Percentiles rank a stretch among this genome's conserved stretches.
These are phyloP conservation scores for Hydraecia micacea DNA, from an alignment of 2,888 invertebrate genomes.

Conservation along the genomic window DNA sequence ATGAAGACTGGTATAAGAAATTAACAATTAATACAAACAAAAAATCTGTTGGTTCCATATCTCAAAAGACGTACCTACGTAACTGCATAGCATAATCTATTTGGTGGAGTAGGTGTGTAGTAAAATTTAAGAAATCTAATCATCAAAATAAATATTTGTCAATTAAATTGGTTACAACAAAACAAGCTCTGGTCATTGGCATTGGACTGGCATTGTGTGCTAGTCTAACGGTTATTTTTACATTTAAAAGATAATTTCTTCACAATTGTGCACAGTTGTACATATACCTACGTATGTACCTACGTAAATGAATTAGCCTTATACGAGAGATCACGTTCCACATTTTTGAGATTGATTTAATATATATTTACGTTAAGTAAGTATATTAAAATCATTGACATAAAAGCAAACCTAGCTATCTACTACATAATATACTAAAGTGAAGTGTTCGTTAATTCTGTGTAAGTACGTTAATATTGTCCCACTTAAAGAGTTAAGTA, in stretches of 20 bases:
- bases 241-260: slow-evolving; percentile 61
- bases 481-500: slow-evolving; percentile 26
- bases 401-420: slow-evolving; percentile 5
- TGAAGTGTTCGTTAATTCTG: neutral
- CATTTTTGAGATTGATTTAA: neutral
- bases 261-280: slow-evolving; percentile 52
- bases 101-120: slow-evolving; percentile 15
- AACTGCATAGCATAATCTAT: slow-evolving; percentile 6
- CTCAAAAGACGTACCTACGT: neutral
- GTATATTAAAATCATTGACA: neutral
- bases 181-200: slow-evolving; percentile 66
- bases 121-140: slow-evolving; percentile 22
- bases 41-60: neutral
- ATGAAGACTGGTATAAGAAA: neutral
- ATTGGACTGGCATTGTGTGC: slow-evolving; percentile 65
- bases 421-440: neutral
- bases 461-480: slow-evolving; percentile 4
- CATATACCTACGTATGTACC: neutral
- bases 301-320: neutral
- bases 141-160: slow-evolving; percentile 50
- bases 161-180: slow-evolving; percentile 57
- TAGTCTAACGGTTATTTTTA: slow-evolving; percentile 65
- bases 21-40: neutral
- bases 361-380: too few relatives aligned
- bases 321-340: neutral